Evolutionary conservation across 2,888 invertebrate species (phyloP).

Genomic region (Coenonympha glycerion): DNA sequence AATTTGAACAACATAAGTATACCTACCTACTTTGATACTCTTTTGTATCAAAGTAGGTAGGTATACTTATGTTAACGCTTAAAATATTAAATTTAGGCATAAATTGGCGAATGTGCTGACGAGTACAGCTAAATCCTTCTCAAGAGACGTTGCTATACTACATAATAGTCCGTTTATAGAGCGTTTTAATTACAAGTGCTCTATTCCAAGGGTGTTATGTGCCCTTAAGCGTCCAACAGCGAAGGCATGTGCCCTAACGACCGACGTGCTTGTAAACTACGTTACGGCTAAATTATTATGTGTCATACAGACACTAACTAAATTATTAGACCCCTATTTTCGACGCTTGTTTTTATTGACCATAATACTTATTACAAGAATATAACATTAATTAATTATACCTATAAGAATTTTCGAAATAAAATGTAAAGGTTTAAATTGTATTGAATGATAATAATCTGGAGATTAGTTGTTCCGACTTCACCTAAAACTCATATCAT

Average conservation of each 20-base stretch:
- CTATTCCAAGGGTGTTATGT: constrained; percentile 66
- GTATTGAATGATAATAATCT: too few species aligned
- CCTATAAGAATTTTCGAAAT: too few species aligned
- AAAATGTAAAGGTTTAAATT: too few species aligned
- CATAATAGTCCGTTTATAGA: constrained; percentile 65
- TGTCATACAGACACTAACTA: constrained; percentile 21
- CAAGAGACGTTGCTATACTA: constrained; percentile 32
- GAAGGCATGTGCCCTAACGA: constrained; percentile 44
- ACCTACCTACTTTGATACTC: too few species aligned
- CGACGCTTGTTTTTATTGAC: neutral
- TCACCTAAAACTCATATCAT: too few species aligned
- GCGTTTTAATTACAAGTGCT: constrained; percentile 69
- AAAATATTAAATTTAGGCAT: constrained; percentile 14
- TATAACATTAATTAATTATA: too few species aligned
- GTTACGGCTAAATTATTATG: constrained; percentile 40
- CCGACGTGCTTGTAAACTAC: constrained; percentile 65
- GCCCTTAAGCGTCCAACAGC: constrained; percentile 56
- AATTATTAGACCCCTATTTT: constrained; percentile 15
- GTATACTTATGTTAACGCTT: too few species aligned
- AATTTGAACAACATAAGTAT: too few species aligned
- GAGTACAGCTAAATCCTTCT: constrained; percentile 24
- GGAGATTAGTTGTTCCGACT: too few species aligned
- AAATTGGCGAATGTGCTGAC: constrained; percentile 7
- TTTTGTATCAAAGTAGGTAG: too few species aligned
- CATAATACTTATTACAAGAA: neutral